Base-by-base conservation (phyloP, 2,888 invertebrate genomes). In the Aleiodes testaceus region DNA sequence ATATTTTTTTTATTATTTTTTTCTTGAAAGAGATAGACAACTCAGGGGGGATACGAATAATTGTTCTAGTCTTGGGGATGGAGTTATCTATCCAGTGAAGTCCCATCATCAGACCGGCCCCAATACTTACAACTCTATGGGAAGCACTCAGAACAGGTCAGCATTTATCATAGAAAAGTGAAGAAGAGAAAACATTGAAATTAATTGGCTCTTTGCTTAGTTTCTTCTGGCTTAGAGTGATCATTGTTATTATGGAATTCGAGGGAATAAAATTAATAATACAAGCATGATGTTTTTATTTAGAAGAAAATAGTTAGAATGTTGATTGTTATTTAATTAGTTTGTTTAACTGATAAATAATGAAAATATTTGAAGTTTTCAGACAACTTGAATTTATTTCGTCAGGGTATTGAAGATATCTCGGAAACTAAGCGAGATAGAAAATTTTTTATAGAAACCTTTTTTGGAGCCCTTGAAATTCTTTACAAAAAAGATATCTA, bases 81-180 rank as follows among this genome's bases (percentile, higher is more conserved):
- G 96, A 89, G 92, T 94, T 89, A 92, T 91, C 89, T 97, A 91
- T 91, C 94, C 94, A 82, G 94, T 94, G 88, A 92, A 93, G 84
- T 91, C 92, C 83, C 90, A 90, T 84, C 91, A 90, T 85, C 93
- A 93, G 88, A 91, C 90, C 86, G 90, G 91, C 82, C 89, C 90
- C 87, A 91, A 90, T 88, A 89, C 90, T 85, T 96, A 96, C 92
- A 93, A 95, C 90, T 95, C 96, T 82, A 96, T 96, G 95, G 95
- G 95, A 89, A 93, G 92, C 89, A 94, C 92, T 88, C 92, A 91
- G 88, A 92, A 92, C 90, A 94, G 94, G 93, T 94, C 92, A 93
- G 94, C 92, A 87, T 83, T 80, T 79, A 75, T 75, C 78, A 78
- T 68, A 30, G 11, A 68, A 47, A 49, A 36, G 12, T 20, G 22